Percentiles rank a stretch among this genome's conserved stretches.
Evolutionary conservation across 1,140 invertebrate genomes (phyloP).

Genomic region (Metaphire vulgaris): DNA sequence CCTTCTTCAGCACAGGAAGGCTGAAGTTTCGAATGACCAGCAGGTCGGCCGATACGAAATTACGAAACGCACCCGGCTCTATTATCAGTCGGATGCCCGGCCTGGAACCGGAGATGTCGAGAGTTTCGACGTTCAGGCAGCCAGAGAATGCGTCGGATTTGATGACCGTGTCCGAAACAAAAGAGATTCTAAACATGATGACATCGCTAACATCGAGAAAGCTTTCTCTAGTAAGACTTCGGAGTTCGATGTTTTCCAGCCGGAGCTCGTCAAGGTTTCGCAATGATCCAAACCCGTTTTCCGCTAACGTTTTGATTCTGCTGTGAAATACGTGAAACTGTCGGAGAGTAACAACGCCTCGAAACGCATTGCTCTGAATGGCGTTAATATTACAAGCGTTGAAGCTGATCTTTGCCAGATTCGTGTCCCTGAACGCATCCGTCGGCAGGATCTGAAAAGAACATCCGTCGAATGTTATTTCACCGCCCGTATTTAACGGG

Average conservation of each 20-base stretch:
- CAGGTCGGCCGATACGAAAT: neutral
- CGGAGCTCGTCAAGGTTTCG: neutral
- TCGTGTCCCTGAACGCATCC: neutral
- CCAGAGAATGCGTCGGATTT: neutral
- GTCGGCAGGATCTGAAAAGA: neutral
- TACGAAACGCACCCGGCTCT: neutral
- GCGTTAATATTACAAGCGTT: neutral
- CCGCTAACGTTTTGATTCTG: neutral
- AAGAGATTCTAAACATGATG: neutral
- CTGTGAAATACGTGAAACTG: neutral
- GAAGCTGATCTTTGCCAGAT: neutral
- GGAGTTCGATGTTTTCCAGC: neutral
- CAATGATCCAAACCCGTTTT: neutral
- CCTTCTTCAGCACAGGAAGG: neutral
- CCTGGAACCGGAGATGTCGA: neutral
- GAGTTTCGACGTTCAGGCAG: neutral
- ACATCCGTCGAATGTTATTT: neutral
- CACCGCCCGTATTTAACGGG: neutral
- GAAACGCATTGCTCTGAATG: neutral
- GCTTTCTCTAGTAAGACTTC: neutral
- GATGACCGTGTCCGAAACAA: neutral
- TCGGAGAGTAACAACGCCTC: neutral
- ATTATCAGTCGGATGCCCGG: neutral
- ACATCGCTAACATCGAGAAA: neutral
- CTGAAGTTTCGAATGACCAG: neutral